Percentiles rank a stretch among this genome's conserved stretches.
These are phyloP conservation scores for Crambe crambe DNA, from an alignment of 37 sponge, comb jelly and placozoan genomes.

Conservation along the genomic window DNA sequence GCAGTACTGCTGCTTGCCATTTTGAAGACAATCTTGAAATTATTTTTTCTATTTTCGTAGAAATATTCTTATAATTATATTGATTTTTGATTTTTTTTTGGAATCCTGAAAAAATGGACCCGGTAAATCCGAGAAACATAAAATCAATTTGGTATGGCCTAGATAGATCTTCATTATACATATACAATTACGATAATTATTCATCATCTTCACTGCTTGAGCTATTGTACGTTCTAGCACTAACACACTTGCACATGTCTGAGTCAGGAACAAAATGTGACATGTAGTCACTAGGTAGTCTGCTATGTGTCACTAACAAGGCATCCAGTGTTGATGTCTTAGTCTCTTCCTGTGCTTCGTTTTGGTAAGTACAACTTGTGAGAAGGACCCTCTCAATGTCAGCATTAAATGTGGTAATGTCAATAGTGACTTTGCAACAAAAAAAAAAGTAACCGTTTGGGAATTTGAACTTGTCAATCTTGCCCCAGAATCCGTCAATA, in stretches of 20 bases:
- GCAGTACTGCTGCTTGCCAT: too few species aligned
- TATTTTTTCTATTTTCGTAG: too few species aligned
- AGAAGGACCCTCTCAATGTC: too few species aligned
- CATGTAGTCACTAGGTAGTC: neutral
- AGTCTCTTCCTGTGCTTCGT: constrained; percentile 11
- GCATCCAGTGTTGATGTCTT: constrained; percentile 12
- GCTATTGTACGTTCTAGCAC: neutral
- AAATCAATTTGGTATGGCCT: too few species aligned
- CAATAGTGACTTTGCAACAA: neutral
- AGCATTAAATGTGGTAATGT: neutral
- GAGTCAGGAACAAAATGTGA: constrained; percentile 3
- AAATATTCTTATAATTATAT: too few species aligned
- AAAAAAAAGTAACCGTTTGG: constrained; percentile 4
- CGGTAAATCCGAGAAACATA: too few species aligned
- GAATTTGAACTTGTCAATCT: neutral
- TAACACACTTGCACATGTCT: neutral
- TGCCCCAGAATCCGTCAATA: constrained; percentile 11
- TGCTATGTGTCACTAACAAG: neutral
- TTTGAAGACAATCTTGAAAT: too few species aligned
- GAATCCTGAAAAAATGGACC: too few species aligned
- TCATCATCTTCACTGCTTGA: constrained; percentile 6
- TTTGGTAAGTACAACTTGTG: constrained; percentile 13
- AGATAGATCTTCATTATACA: neutral
- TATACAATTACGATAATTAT: neutral
- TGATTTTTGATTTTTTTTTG: too few species aligned